Evolutionary conservation across 2,113 vertebrate genomes (phyloP), one percentile per base, ranked within the genome.

Genomic region (Urocolius indicus): DNA sequence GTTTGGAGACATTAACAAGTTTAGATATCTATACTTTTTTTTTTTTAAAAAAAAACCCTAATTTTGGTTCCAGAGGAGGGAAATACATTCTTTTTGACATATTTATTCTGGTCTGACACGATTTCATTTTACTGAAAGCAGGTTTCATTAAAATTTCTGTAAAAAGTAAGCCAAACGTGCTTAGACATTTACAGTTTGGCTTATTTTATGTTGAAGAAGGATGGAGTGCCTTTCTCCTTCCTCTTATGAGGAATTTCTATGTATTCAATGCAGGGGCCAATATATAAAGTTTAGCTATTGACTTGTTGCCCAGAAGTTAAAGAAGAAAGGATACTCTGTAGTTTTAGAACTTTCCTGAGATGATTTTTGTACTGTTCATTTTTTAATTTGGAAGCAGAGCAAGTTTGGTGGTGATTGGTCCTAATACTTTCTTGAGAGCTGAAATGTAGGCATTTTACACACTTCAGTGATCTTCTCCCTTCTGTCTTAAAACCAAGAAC

Each of bases 241-340:
- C 24, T 48, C 6, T 17, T 16, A 5, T 16, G 16, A 82, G 22
- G 18, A 82, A 27, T 93, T 66, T 58, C 46, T 78, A 15, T 55
- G 0, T 81, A 11, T 21, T 46, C 8, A 6, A 1, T 6, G 4
- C 8, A 13, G 7, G 9, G 20, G n/a, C 23, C 30, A 34, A 34
- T 23, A 46, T 41, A 15, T 9, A 30, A 81, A 65, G 22, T 36
- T 72, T 16, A 4, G 18, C 11, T 59, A 6, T 18, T 27, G 17
- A 81, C 13, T 66, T 77, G 18, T 36, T 59, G 34, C 16, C 11
- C 4, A 13, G 30, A 61, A 85, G 57, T 69, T 72, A 23, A 6
- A 66, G 10, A 74, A 13, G 73, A 78, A 77, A 54, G 1, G 12
- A 13, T 54, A 9, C 52, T 79, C 7, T 65, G 29, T 36, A 54